Percentiles rank a stretch among this genome's conserved stretches.
phyloP scores from a whole-genome alignment of 2,888 invertebrate species.

The Pollenia angustigena region DNA sequence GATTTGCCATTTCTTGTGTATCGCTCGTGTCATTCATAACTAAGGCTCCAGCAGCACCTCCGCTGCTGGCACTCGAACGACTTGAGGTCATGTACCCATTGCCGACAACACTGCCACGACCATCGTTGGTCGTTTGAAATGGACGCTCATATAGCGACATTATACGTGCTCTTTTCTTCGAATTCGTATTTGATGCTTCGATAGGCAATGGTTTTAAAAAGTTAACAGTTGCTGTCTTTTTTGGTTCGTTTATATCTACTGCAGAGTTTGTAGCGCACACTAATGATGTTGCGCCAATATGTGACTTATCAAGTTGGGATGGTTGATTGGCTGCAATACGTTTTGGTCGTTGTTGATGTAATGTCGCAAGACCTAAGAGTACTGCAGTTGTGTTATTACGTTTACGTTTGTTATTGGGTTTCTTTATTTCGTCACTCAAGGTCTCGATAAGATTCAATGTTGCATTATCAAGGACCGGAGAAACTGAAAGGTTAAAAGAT shows the following conservation, averaged over 20 bases:
- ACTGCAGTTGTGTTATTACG: constrained; percentile 67
- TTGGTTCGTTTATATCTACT: constrained; percentile 35
- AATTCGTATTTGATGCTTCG: constrained; percentile 65
- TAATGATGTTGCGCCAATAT: not conserved
- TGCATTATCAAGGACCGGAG: constrained; percentile 61
- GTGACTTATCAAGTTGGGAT: constrained; percentile 71
- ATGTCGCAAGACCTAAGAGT: constrained; percentile 58
- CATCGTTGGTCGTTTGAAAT: constrained; percentile 80
- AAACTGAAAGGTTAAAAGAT: constrained; percentile 52
- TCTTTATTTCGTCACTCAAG: constrained; percentile 72
- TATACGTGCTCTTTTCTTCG: constrained; percentile 73
- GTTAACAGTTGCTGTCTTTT: constrained; percentile 19
- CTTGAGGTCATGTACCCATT: constrained; percentile 80
- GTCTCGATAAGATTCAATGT: constrained; percentile 73
- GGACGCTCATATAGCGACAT: constrained; percentile 84
- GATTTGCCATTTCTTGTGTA: constrained; percentile 67
- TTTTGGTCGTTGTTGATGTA: constrained; percentile 63
- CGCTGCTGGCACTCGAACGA: constrained; percentile 75
- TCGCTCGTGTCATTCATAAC: constrained; percentile 64
- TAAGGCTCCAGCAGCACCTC: constrained; percentile 50
- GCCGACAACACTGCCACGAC: constrained; percentile 75
- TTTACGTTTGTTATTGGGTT: constrained; percentile 74
- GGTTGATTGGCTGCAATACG: constrained; percentile 68
- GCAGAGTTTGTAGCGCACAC: constrained; percentile 46
- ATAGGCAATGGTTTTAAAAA: constrained; percentile 63